phyloP scores from a whole-genome alignment of 2,888 invertebrate species.

The Sinopyrophorus schimmeli region DNA sequence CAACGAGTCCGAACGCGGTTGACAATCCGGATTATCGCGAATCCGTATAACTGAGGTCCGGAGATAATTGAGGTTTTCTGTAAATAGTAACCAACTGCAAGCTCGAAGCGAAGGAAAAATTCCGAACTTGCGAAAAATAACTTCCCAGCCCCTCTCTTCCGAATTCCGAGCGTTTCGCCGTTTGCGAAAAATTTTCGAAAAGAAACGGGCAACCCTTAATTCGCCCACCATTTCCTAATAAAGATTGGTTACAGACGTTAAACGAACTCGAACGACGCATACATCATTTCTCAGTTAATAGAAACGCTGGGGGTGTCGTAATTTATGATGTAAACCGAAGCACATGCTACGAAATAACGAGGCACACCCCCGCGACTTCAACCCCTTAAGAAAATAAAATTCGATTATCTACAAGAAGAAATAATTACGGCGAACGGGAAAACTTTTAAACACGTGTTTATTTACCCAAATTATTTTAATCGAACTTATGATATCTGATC shows the following conservation, averaged over 20 bases:
- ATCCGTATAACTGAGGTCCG: too few species aligned
- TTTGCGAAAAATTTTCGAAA: background rate
- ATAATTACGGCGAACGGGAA: background rate
- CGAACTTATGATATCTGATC: constrained; percentile 23
- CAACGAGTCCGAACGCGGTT: too few species aligned
- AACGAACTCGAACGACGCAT: constrained; percentile 16
- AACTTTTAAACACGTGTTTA: constrained; percentile 21
- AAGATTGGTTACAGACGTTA: constrained; percentile 20
- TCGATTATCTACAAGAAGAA: constrained; percentile 9
- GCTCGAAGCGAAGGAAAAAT: too few species aligned
- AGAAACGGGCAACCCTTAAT: constrained; percentile 12
- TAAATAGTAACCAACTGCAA: too few species aligned
- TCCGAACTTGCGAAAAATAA: too few species aligned
- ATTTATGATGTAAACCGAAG: constrained; percentile 25
- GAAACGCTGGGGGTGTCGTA: constrained; percentile 18
- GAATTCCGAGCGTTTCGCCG: too few species aligned
- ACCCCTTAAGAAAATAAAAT: constrained; percentile 14
- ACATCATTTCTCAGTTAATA: constrained; percentile 12
- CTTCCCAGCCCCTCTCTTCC: too few species aligned
- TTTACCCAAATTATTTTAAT: constrained; percentile 24
- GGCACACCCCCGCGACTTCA: constrained; percentile 4
- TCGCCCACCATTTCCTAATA: constrained; percentile 7
- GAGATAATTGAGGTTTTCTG: too few species aligned
- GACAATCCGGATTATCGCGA: too few species aligned
- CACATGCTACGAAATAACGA: constrained; percentile 25